A percentile compares a stretch with the other conserved stretches of the same genome.
phyloP scores from a whole-genome alignment of 2,888 invertebrate species.

The Blastobasis adustella region DNA sequence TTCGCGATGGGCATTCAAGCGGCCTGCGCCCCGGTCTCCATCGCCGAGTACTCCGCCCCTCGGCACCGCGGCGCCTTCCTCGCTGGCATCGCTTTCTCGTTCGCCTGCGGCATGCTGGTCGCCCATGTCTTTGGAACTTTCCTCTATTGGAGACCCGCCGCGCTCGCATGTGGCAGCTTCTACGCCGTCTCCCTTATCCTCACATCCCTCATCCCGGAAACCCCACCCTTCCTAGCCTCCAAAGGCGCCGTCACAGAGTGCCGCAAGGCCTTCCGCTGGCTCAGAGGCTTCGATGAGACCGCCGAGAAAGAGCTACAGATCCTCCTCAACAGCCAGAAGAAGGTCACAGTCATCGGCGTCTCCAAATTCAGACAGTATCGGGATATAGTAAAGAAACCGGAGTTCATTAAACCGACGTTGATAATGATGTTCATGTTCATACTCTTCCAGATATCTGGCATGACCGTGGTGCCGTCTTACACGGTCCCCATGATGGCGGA shows the following conservation, averaged over 20 bases:
- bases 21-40: slow-evolving; percentile 58
- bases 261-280: slow-evolving; percentile 72
- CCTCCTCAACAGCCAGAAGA: slow-evolving; percentile 52
- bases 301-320: slow-evolving; percentile 64
- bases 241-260: slow-evolving; percentile 71
- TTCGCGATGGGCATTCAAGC: slow-evolving; percentile 72
- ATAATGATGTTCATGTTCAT: slow-evolving; percentile 79
- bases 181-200: slow-evolving; percentile 68
- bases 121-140: slow-evolving; percentile 78
- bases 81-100: slow-evolving; percentile 76
- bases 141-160: slow-evolving; percentile 75
- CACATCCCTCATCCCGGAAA: slow-evolving; percentile 75
- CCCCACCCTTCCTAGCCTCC: slow-evolving; percentile 78
- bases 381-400: slow-evolving; percentile 47
- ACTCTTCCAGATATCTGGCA: slow-evolving; percentile 80
- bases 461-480: slow-evolving; percentile 81
- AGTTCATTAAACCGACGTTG: slow-evolving; percentile 75
- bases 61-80: slow-evolving; percentile 77
- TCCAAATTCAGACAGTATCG: slow-evolving; percentile 42
- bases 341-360: slow-evolving; percentile 40
- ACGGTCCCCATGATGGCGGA: slow-evolving; percentile 78
- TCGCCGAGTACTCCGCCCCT: slow-evolving; percentile 70
- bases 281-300: slow-evolving; percentile 65
- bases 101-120: slow-evolving; percentile 77
- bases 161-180: slow-evolving; percentile 64